phyloP scores from a whole-genome alignment of 2,113 vertebrate genomes.

The Benitochromis conjunctus region DNA sequence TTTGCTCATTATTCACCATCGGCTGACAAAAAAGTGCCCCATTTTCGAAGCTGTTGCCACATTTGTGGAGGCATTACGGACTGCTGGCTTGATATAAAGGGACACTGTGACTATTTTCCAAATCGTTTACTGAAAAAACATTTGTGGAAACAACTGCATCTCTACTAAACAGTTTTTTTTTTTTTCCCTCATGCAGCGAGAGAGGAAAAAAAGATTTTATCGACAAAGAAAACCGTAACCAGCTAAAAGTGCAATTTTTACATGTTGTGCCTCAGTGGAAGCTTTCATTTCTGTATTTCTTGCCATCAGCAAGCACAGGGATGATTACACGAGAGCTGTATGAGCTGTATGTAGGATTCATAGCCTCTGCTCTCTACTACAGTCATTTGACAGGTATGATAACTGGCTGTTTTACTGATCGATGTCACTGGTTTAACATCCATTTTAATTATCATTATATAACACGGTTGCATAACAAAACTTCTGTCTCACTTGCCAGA shows the following conservation, averaged over 20 bases:
- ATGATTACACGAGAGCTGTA: neutral
- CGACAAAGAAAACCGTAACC: neutral
- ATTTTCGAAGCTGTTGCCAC: neutral
- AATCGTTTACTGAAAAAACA: neutral
- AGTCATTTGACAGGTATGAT: neutral
- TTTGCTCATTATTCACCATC: constrained; percentile 33
- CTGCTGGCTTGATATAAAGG: neutral
- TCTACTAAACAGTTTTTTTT: neutral
- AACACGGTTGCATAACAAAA: neutral
- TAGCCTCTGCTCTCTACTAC: neutral
- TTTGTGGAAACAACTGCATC: neutral
- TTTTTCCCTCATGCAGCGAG: fast-evolving
- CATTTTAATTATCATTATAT: neutral
- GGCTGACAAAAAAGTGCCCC: constrained; percentile 12
- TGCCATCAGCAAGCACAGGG: neutral
- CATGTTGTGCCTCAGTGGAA: neutral
- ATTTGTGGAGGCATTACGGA: neutral
- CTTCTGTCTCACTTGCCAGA: neutral
- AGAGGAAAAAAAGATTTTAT: neutral
- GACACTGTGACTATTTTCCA: neutral
- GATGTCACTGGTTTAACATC: neutral
- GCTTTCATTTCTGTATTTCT: neutral
- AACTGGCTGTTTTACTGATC: neutral
- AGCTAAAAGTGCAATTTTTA: neutral
- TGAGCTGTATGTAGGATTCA: neutral